A percentile compares a stretch with the other conserved stretches of the same genome.
These are phyloP conservation scores for Varroa destructor DNA, from an alignment of 1,140 invertebrate genomes.

Conservation along the genomic window DNA sequence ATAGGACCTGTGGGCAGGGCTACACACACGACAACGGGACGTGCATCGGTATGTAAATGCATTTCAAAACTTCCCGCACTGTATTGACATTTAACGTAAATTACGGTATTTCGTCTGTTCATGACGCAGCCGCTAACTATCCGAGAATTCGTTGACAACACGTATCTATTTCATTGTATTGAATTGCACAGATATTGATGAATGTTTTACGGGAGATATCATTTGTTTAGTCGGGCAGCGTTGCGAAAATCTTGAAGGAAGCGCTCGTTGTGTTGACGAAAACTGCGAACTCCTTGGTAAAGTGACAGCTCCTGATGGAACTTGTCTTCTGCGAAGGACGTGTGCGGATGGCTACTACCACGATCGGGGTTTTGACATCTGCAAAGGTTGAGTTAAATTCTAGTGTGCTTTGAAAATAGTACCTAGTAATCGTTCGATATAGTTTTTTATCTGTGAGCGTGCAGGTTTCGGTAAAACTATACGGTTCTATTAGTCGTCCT, in stretches of 20 bases:
- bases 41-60: not conserved
- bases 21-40: constrained; percentile 10
- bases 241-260: not conserved
- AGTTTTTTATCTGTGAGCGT: too few species aligned
- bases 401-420: too few species aligned
- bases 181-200: not conserved
- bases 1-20: not conserved
- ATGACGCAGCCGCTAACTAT: too few species aligned
- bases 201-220: not conserved
- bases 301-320: constrained; percentile 4
- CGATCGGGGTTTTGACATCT: not conserved
- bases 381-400: not conserved
- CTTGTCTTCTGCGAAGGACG: not conserved
- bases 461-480: too few species aligned
- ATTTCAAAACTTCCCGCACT: not conserved
- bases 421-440: too few species aligned
- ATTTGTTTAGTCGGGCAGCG: not conserved
- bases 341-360: not conserved
- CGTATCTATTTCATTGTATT: not conserved
- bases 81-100: too few species aligned
- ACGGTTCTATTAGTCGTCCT: too few species aligned
- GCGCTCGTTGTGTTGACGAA: not conserved
- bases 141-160: too few species aligned
- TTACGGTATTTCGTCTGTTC: too few species aligned
- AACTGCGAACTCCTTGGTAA: constrained; percentile 4